Evolutionary conservation across 2,113 vertebrate genomes (phyloP), one percentile per base, ranked within the genome.

Genomic region (Aplodontia rufa): DNA sequence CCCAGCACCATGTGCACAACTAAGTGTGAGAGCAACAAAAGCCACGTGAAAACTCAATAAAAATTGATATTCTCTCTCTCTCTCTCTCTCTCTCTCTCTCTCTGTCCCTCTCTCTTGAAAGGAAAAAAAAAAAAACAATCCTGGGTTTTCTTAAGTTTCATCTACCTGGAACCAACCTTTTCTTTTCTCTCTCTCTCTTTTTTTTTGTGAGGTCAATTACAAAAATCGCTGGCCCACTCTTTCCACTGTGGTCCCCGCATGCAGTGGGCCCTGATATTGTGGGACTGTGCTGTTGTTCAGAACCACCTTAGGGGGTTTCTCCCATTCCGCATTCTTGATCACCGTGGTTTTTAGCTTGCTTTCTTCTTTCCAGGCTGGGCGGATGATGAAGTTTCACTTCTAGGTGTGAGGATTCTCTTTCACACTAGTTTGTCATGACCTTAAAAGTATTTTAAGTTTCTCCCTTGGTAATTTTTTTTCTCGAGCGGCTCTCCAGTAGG

Each of bases 291-390:
- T 92, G 87, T 84, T 95, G 86, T 94, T 93, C 96, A 92, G 92
- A 97, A 88, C 60, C 76, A 90, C 94, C 79, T 32, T 81, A 69
- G 96, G 97, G 96, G 94, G 96, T 97, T 98, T 97, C 97, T 97
- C 86, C 88, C 42, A 80, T 87, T 51, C 68, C 62, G 84, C 75
- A 3, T 78, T 79, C 92, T 94, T 55, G 42, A 69, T 90, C 80
- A 0, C 14, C 42, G 97, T 64, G 96, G 95, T 93, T 97, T 96
- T 85, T 24, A 84, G 93, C 95, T 96, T 94, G 79, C 94, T 92
- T 91, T 94, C 90, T 87, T 93, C 92, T 95, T 91, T 94, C 96
- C 96, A 95, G 90, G 68, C 88, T 22, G 95, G 60, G 93, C 37
- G 79, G 96, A 83, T 86, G 97, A 96, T 82, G 94, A 89, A 93